Percentiles rank a stretch among this genome's conserved stretches.
Conservation (phyloP, 2,113 vertebrate species). For the Paraplagusia blochii region DNA sequence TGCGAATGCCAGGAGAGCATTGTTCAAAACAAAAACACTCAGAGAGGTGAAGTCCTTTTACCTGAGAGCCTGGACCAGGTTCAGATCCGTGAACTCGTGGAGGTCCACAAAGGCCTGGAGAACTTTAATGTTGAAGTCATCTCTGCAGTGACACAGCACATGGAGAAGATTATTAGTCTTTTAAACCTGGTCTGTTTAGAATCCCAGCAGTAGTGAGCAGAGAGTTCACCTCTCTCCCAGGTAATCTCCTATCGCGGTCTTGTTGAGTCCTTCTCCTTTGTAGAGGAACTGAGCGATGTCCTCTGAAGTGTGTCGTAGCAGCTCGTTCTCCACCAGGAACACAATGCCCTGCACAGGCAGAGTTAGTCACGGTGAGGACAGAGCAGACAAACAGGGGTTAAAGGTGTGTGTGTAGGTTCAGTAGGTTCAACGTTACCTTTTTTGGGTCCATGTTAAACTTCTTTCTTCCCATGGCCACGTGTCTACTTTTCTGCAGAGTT, state of each 20-base stretch:
- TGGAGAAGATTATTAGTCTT: neutral
- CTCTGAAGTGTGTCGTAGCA: slow-evolving; percentile 84
- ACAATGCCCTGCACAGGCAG: slow-evolving; percentile 79
- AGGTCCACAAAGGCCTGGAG: slow-evolving; percentile 91
- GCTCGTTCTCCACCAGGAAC: slow-evolving; percentile 87
- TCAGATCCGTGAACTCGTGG: slow-evolving; percentile 92
- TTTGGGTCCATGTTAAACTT: slow-evolving; percentile 89
- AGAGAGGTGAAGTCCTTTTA: slow-evolving; percentile 39
- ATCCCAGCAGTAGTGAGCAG: neutral
- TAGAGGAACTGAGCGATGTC: slow-evolving; percentile 90
- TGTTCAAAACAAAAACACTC: neutral
- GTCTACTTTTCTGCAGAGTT: slow-evolving; percentile 87
- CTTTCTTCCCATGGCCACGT: slow-evolving; percentile 91
- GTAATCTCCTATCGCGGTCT: slow-evolving; percentile 91
- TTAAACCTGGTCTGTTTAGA: slow-evolving; percentile 2
- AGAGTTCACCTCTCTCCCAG: slow-evolving; percentile 83
- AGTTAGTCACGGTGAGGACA: neutral
- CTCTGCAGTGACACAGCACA: slow-evolving; percentile 66
- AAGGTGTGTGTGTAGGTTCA: no score
- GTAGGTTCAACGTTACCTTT: slow-evolving; percentile 74
- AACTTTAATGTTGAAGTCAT: slow-evolving; percentile 89
- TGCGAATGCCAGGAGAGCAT: neutral
- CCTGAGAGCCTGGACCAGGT: slow-evolving; percentile 91
- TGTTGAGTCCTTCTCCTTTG: slow-evolving; percentile 92
- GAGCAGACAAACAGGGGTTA: neutral